phyloP scores from a whole-genome alignment of 1,140 invertebrate species.

The Cyrtorhinus lividipennis region DNA sequence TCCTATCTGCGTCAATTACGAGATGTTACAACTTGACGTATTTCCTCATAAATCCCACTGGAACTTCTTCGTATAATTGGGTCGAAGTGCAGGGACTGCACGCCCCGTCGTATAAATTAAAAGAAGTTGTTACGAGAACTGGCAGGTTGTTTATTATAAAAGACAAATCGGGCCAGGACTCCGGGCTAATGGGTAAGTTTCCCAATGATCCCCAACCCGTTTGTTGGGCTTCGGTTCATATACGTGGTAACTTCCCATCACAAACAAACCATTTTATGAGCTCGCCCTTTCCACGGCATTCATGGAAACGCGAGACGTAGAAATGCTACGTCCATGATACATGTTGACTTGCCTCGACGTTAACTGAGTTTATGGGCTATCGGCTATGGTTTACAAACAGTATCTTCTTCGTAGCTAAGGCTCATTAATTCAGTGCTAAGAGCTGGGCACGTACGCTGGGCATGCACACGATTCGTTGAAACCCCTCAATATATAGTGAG shows the following conservation, averaged over 20 bases:
- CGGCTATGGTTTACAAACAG: too few species aligned
- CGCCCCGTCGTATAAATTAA: constrained; percentile 2
- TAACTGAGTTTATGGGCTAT: too few species aligned
- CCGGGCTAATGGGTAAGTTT: constrained; percentile 1
- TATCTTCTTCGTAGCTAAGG: too few species aligned
- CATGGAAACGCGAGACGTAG: too few species aligned
- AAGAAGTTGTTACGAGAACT: neutral
- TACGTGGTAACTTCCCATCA: neutral
- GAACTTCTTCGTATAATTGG: neutral
- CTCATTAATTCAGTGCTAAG: too few species aligned
- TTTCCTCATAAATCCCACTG: neutral
- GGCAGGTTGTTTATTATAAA: constrained; percentile 8
- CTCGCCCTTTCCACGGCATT: too few species aligned
- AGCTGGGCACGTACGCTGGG: too few species aligned
- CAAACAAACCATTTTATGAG: too few species aligned
- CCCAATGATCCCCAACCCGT: neutral
- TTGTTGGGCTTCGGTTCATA: neutral
- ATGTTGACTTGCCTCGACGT: too few species aligned
- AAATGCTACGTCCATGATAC: too few species aligned
- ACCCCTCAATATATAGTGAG: too few species aligned
- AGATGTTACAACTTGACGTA: neutral
- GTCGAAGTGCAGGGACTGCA: constrained; percentile 6
- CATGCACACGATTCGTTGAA: too few species aligned
- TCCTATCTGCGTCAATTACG: neutral
- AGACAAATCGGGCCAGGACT: constrained; percentile 6